These are phyloP conservation scores for Tonatia bakeri DNA, from an alignment of 2,113 vertebrate species.

Conservation along the genomic window DNA sequence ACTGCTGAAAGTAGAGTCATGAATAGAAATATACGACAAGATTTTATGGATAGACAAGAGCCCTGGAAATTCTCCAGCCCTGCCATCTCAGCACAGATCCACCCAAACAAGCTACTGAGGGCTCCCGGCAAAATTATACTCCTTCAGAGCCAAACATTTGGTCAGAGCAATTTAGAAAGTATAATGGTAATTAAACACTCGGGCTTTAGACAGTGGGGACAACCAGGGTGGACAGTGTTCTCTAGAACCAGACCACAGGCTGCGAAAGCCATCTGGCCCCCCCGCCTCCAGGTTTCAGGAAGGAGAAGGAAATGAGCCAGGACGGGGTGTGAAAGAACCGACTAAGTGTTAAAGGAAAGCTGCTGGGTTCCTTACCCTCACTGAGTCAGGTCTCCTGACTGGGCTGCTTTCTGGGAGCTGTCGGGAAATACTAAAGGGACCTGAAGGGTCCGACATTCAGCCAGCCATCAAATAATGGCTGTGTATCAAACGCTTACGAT, in stretches of 20 bases:
- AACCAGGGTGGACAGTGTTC: background rate
- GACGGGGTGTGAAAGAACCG: background rate
- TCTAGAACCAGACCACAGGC: background rate
- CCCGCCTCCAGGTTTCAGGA: background rate
- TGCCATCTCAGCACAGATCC: background rate
- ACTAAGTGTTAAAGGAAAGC: background rate
- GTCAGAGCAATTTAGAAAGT: constrained; percentile 45
- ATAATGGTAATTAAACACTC: constrained; percentile 5
- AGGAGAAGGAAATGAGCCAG: background rate
- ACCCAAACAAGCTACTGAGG: constrained; percentile 35
- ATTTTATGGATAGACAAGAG: constrained; percentile 1
- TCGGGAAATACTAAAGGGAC: background rate
- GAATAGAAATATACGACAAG: background rate
- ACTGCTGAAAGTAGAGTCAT: constrained; percentile 8
- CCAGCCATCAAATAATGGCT: background rate
- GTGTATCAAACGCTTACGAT: background rate
- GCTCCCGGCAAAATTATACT: constrained; percentile 48
- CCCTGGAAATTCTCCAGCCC: constrained; percentile 16
- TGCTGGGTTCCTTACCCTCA: background rate
- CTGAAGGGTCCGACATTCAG: background rate
- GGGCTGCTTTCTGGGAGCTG: background rate
- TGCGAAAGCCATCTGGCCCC: background rate
- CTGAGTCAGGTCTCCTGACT: background rate
- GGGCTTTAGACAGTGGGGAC: background rate
- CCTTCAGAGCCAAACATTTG: constrained; percentile 26